phyloP scores from a whole-genome alignment of 2,113 vertebrate species.

The Cairina moschata region DNA sequence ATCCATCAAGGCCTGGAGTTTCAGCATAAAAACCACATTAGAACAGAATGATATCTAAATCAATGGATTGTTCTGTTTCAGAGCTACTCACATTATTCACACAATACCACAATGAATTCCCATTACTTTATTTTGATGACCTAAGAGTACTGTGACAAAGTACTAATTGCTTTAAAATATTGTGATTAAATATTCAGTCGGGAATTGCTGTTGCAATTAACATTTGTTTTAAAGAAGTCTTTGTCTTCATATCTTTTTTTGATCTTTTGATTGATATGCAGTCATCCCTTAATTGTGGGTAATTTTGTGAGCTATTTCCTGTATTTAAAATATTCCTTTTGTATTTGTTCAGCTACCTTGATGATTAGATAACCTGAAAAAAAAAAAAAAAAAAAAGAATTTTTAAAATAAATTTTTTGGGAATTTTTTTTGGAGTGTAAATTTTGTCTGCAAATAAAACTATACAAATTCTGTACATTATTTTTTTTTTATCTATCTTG shows the following conservation, averaged over 20 bases:
- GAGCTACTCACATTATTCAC: neutral
- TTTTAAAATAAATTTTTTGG: no score
- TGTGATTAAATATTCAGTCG: neutral
- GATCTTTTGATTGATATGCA: conserved; percentile 29
- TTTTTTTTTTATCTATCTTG: neutral
- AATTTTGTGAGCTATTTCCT: conserved; percentile 6
- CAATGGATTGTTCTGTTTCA: conserved; percentile 31
- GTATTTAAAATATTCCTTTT: conserved; percentile 12
- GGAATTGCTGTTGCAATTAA: conserved; percentile 4
- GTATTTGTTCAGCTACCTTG: neutral
- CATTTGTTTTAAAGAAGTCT: conserved; percentile 6
- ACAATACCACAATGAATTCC: neutral
- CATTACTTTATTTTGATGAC: conserved; percentile 29
- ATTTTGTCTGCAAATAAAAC: neutral
- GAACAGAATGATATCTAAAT: conserved; percentile 29
- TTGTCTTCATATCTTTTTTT: conserved; percentile 16
- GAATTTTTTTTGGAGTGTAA: no score
- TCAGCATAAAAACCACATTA: conserved; percentile 43
- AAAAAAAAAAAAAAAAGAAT: neutral
- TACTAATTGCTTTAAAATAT: conserved; percentile 15
- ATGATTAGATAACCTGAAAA: neutral
- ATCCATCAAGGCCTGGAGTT: conserved; percentile 12
- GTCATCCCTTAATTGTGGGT: neutral
- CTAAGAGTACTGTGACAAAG: neutral
- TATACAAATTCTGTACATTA: neutral